Evolutionary conservation across 1,140 invertebrate species (phyloP), one percentile per base, ranked within the genome.

Genomic region (Archivesica marissinica): DNA sequence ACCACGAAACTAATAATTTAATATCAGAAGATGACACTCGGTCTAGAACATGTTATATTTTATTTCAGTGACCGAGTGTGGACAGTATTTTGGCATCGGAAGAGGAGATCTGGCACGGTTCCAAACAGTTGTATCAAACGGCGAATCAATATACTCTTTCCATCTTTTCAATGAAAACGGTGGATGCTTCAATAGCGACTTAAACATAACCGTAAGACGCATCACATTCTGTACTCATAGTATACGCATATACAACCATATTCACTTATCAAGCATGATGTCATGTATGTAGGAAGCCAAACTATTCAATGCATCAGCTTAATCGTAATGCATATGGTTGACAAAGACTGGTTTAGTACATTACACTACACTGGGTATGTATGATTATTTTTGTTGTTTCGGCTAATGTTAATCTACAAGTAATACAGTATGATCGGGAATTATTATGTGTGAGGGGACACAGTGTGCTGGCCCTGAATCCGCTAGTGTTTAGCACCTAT

Each of bases 31-130:
- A 11, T 47, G 44, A 47, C 44, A 47, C 20, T 47, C 9, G 20
- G 9, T 11, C 44, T n/a, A n/a, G n/a, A n/a, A n/a, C n/a, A n/a
- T n/a, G n/a, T n/a, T n/a, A n/a, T n/a, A n/a, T 33, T 30, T 11
- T 38, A 23, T 66, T 66, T 38, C 30, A 66, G 61, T 25, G 20
- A 66, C 61, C 7, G n/a, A 39, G n/a, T 70, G 66, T 35, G 39
- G 66, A 47, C 66, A 70, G 30, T 44, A 41, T 39, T 70, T 70
- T 70, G 39, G 39, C n/a, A 70, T 70, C 3, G 38, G 39, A 11
- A n/a, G 4, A 4, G 66, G 66, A 3, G 30, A 41, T 25, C n/a
- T 70, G 15, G 11, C 39, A 28, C 9, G 23, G 1, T 70, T 23
- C 47, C 66, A 70, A 47, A 15, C 23, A 30, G 66, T 30, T 23